phyloP scores from a whole-genome alignment of 1,140 invertebrate species.

The Cydia amplana region DNA sequence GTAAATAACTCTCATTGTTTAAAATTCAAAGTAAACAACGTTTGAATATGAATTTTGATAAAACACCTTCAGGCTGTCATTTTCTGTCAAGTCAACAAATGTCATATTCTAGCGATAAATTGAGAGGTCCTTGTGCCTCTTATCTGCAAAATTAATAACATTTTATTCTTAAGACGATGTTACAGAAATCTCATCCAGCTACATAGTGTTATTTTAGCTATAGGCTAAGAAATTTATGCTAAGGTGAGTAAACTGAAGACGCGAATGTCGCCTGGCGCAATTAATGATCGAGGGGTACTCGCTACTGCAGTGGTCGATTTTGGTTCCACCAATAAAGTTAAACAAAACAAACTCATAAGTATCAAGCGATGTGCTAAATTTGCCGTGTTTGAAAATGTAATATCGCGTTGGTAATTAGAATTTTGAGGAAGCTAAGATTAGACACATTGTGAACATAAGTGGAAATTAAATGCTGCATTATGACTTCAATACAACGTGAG shows the following conservation, averaged over 20 bases:
- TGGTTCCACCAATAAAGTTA: constrained; percentile 7
- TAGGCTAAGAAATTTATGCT: constrained; percentile 19
- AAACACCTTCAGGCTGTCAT: constrained; percentile 9
- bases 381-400: neutral
- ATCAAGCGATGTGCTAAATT: neutral
- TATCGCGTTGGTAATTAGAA: neutral
- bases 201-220: constrained; percentile 26
- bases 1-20: neutral
- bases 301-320: constrained; percentile 31
- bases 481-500: neutral
- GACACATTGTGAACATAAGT: neutral
- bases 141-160: constrained; percentile 28
- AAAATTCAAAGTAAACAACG: neutral
- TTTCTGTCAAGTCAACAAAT: constrained; percentile 32
- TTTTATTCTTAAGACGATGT: constrained; percentile 18
- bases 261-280: constrained; percentile 14
- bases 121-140: constrained; percentile 15
- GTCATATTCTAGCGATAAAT: constrained; percentile 27
- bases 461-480: constrained; percentile 13
- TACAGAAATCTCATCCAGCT: neutral
- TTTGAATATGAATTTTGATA: neutral
- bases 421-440: neutral
- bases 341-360: constrained; percentile 16
- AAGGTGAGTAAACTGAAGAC: constrained; percentile 17
- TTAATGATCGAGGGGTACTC: constrained; percentile 31